Percentiles rank a stretch among this genome's conserved stretches.
phyloP scores from a whole-genome alignment of 2,113 vertebrate species.

The Chlamydotis undulata region DNA sequence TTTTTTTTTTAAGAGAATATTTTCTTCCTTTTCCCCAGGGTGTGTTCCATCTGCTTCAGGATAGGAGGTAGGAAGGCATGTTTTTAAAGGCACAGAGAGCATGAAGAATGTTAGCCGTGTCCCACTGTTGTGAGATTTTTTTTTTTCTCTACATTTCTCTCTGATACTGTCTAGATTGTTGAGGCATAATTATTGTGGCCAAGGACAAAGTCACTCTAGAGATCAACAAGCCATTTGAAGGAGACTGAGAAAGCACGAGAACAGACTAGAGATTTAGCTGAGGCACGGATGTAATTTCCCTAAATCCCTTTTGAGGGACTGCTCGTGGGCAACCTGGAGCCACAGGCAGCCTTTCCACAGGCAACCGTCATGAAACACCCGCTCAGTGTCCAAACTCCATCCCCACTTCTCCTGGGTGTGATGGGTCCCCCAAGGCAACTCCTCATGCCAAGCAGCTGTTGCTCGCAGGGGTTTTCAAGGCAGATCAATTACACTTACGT shows the following conservation, averaged over 20 bases:
- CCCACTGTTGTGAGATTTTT: neutral
- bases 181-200: neutral
- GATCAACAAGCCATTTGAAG: neutral
- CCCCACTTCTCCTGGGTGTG: neutral
- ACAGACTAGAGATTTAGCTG: neutral
- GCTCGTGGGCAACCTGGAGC: neutral
- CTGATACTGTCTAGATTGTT: neutral
- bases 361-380: neutral
- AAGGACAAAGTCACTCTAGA: neutral
- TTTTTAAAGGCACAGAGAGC: conserved; percentile 16
- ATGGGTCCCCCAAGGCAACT: neutral
- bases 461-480: neutral
- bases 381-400: neutral
- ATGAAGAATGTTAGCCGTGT: neutral
- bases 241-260: neutral
- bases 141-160: neutral
- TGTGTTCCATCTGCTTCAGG: neutral
- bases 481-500: rapidly evolving
- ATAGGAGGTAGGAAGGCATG: neutral
- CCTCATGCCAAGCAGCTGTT: rapidly evolving
- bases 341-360: rapidly evolving
- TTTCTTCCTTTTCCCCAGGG: neutral
- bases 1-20: neutral
- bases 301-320: neutral
- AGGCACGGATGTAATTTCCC: neutral